Evolutionary conservation across 2,113 vertebrate species (phyloP).

Genomic region (Sinosuthora webbiana): DNA sequence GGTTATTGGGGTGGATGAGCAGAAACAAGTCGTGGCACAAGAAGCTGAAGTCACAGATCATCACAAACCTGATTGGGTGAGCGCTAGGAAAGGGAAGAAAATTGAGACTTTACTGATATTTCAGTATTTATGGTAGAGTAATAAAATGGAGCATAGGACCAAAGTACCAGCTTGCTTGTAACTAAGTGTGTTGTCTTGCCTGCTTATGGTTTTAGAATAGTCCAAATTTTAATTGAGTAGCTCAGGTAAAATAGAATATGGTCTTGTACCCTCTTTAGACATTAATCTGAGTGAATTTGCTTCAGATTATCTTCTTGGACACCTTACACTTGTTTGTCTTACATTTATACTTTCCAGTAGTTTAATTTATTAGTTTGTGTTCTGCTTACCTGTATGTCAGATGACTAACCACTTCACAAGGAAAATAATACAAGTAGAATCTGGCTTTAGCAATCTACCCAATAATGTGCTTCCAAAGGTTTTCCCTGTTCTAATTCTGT

Average conservation of each 20-base stretch:
- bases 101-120: neutral
- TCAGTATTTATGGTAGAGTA: neutral
- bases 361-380: neutral
- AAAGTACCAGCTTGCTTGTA: neutral
- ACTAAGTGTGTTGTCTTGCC: neutral
- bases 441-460: neutral
- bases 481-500: neutral
- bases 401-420: neutral
- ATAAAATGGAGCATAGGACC: neutral
- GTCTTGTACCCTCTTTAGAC: neutral
- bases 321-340: neutral
- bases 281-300: neutral
- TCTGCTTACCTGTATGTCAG: neutral
- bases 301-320: neutral
- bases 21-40: neutral
- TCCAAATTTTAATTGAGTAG: neutral
- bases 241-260: neutral
- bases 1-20: neutral
- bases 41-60: neutral
- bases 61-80: neutral
- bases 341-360: neutral
- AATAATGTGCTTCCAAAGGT: neutral
- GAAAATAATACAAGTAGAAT: neutral
- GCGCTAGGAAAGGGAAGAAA: neutral
- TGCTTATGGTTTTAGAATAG: neutral